These are phyloP conservation scores for Catonia carolina DNA, from an alignment of 2,888 invertebrate species.

Conservation along the genomic window DNA sequence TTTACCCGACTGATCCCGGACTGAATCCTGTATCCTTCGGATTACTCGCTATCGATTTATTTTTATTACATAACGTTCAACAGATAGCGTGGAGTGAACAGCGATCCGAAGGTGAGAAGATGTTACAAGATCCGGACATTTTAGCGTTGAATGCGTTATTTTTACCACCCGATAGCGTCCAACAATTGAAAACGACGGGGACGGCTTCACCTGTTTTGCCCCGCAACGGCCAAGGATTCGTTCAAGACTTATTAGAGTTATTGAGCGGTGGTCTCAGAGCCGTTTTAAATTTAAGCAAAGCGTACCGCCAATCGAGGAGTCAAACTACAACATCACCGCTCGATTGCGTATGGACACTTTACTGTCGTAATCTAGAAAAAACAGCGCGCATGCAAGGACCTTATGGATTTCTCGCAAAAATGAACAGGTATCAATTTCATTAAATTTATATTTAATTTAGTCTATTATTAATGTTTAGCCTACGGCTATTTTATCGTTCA, in stretches of 20 bases:
- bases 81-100: constrained; percentile 52
- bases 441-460: neutral
- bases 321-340: constrained; percentile 43
- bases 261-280: constrained; percentile 52
- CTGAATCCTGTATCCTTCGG: constrained; percentile 51
- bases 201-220: constrained; percentile 24
- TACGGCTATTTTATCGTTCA: too few relatives aligned
- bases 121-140: constrained; percentile 51
- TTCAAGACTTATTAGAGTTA: constrained; percentile 48
- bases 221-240: constrained; percentile 37
- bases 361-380: constrained; percentile 51
- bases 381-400: constrained; percentile 49
- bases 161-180: constrained; percentile 47
- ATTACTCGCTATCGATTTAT: constrained; percentile 51
- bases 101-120: constrained; percentile 45
- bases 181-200: constrained; percentile 41
- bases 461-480: neutral
- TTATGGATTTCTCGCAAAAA: constrained; percentile 52
- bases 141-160: constrained; percentile 52
- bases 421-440: constrained; percentile 49
- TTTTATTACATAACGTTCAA: constrained; percentile 52
- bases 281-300: constrained; percentile 50
- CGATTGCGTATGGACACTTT: constrained; percentile 54
- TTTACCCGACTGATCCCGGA: constrained; percentile 41
- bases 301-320: constrained; percentile 46